phyloP scores from a whole-genome alignment of 2,113 vertebrate species.

The Apistogramma diplotaenia region DNA sequence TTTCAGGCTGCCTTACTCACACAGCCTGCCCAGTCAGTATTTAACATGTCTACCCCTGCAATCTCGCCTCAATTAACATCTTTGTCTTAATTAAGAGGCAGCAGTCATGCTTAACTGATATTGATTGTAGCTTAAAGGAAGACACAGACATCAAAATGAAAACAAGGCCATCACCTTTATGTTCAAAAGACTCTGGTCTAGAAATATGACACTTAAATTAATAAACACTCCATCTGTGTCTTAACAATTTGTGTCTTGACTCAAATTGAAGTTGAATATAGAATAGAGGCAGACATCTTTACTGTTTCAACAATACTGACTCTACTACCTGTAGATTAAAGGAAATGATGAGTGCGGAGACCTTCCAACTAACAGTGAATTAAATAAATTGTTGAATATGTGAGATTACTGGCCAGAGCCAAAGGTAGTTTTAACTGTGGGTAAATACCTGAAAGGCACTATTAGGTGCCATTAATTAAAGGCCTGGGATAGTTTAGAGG shows the following conservation, averaged over 20 bases:
- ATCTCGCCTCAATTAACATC: slow-evolving; percentile 69
- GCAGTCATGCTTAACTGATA: slow-evolving; percentile 72
- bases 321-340: not conserved
- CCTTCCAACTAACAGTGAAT: not conserved
- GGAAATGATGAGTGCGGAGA: too few species aligned
- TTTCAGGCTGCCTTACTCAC: slow-evolving; percentile 13
- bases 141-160: slow-evolving; percentile 62
- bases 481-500: slow-evolving; percentile 78
- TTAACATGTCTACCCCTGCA: slow-evolving; percentile 61
- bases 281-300: not conserved
- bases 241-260: not conserved
- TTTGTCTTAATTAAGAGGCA: slow-evolving; percentile 72
- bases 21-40: slow-evolving; percentile 55
- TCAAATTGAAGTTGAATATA: not conserved
- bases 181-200: slow-evolving; percentile 12
- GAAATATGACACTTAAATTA: not conserved
- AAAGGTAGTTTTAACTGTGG: slow-evolving; percentile 45
- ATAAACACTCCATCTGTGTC: not conserved
- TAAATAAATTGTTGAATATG: not conserved
- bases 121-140: slow-evolving; percentile 75
- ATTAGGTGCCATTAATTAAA: slow-evolving; percentile 89
- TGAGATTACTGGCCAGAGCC: not conserved
- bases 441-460: slow-evolving; percentile 60
- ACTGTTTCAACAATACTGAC: not conserved
- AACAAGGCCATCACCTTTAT: slow-evolving; percentile 42